These are phyloP conservation scores for Pyrgilauda ruficollis DNA, from an alignment of 2,113 vertebrate species.

Conservation along the genomic window DNA sequence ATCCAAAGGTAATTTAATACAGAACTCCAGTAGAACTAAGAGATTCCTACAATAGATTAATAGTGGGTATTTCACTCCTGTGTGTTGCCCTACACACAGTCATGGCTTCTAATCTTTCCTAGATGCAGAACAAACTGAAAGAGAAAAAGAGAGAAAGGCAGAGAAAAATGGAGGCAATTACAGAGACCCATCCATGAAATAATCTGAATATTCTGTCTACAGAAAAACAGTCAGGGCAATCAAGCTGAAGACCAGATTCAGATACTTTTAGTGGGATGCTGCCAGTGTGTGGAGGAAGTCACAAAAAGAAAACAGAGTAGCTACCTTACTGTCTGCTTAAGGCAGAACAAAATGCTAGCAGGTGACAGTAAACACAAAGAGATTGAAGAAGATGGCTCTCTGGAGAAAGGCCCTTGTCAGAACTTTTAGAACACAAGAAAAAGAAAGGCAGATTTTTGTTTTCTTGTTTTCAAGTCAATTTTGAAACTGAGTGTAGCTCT, in stretches of 20 bases:
- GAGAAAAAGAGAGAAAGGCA: background rate
- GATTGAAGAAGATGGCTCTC: slow-evolving; percentile 63
- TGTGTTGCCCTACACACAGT: background rate
- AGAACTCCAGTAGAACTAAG: background rate
- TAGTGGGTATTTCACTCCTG: background rate
- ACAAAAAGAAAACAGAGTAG: background rate
- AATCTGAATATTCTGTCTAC: background rate
- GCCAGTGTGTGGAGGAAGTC: background rate
- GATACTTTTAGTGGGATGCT: background rate
- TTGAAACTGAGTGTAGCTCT: slow-evolving; percentile 56
- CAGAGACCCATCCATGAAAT: background rate
- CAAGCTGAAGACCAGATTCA: background rate
- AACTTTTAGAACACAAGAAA: slow-evolving; percentile 54
- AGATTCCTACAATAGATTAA: background rate
- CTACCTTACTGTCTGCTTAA: slow-evolving; percentile 27
- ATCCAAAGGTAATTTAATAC: background rate
- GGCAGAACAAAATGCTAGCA: slow-evolving; percentile 51
- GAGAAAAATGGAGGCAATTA: background rate
- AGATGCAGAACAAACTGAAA: background rate
- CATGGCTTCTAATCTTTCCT: background rate
- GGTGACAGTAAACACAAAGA: slow-evolving; percentile 66
- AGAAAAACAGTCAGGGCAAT: background rate
- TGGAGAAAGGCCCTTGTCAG: slow-evolving; percentile 68
- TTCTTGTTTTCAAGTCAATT: slow-evolving; percentile 66
- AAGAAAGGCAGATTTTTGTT: slow-evolving; percentile 65